Evolutionary conservation across 2,888 invertebrate species (phyloP).

Genomic region (Leucoptera coffeella): DNA sequence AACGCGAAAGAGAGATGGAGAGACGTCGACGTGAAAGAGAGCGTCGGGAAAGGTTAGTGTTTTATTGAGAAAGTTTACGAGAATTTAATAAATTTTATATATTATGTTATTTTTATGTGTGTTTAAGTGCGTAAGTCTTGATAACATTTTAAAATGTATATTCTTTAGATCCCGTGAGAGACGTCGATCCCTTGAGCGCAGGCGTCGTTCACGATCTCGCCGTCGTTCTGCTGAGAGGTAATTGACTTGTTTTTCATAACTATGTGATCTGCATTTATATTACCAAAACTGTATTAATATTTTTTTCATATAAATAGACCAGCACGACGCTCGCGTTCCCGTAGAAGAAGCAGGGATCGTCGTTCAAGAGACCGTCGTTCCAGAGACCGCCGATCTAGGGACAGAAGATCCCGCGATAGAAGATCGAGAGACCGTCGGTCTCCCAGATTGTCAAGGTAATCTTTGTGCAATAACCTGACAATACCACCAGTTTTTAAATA

Average conservation of each 20-base stretch:
- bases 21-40: slow-evolving; percentile 25
- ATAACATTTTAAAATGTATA: too few relatives aligned
- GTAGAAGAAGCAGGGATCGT: slow-evolving; percentile 9
- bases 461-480: too few relatives aligned
- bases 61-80: not conserved
- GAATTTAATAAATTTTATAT: not conserved
- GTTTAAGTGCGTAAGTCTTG: too few relatives aligned
- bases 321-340: slow-evolving; percentile 29
- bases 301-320: too few relatives aligned
- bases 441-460: not conserved
- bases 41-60: slow-evolving; percentile 24
- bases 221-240: slow-evolving; percentile 46
- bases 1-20: slow-evolving; percentile 16
- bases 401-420: slow-evolving; percentile 22
- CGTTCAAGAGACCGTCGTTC: slow-evolving; percentile 9
- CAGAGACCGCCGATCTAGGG: slow-evolving; percentile 29
- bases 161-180: slow-evolving; percentile 37
- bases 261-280: too few relatives aligned
- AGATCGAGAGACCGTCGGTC: slow-evolving; percentile 17
- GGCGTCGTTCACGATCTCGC: slow-evolving; percentile 37
- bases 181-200: slow-evolving; percentile 43
- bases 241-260: slow-evolving; percentile 8
- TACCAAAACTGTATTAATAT: not conserved
- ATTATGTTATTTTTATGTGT: too few relatives aligned
- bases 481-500: too few relatives aligned